Percentiles rank a stretch among this genome's conserved stretches.
These are phyloP conservation scores for Peromyscus polionotus DNA, from an alignment of 2,113 vertebrate species.

Conservation along the genomic window DNA sequence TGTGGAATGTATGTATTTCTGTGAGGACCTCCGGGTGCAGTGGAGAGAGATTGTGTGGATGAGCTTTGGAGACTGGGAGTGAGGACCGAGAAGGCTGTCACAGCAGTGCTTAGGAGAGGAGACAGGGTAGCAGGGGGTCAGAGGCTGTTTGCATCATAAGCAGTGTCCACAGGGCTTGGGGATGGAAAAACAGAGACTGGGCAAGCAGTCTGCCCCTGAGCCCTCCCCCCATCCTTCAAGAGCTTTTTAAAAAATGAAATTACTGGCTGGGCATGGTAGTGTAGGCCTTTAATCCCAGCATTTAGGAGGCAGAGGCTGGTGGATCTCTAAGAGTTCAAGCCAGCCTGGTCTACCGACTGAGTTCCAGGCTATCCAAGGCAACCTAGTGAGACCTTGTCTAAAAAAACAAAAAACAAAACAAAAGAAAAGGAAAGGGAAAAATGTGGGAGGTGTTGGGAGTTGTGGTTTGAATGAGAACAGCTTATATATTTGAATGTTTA, in stretches of 20 bases:
- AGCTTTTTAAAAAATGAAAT: background rate
- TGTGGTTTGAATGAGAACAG: background rate
- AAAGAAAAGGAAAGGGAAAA: background rate
- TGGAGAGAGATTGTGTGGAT: background rate
- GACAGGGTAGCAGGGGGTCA: background rate
- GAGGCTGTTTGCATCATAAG: background rate
- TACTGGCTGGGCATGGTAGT: background rate
- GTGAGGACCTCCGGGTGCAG: background rate
- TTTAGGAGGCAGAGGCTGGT: background rate
- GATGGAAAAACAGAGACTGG: background rate
- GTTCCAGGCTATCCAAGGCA: background rate
- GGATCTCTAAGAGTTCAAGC: background rate
- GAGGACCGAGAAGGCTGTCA: background rate
- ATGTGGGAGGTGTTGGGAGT: background rate
- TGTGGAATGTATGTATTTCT: background rate
- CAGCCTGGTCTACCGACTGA: background rate
- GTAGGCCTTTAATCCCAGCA: background rate
- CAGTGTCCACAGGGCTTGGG: background rate
- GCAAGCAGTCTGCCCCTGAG: background rate
- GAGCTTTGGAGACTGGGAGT: background rate
- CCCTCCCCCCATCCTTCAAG: background rate
- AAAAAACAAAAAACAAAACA: background rate
- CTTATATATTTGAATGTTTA: background rate
- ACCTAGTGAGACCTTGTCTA: background rate
- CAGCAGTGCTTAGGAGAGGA: background rate